phyloP scores from a whole-genome alignment of 2,888 invertebrate species.

The Ornithoptera priamus region DNA sequence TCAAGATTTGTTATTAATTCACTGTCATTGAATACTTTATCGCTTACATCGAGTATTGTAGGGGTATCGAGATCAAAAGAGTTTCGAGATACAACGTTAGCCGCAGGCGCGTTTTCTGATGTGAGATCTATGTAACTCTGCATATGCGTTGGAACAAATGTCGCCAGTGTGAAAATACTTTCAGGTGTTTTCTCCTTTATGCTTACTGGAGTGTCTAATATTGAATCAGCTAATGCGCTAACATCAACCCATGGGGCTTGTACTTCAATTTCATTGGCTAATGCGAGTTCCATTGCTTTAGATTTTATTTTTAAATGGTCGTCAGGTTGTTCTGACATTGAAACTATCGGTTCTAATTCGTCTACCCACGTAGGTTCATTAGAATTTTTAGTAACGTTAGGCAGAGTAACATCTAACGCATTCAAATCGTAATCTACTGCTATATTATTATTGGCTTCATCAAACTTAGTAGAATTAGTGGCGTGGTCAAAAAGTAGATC shows the following conservation, averaged over 20 bases:
- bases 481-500: slow-evolving; percentile 65
- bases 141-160: slow-evolving; percentile 82
- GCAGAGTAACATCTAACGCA: slow-evolving; percentile 51
- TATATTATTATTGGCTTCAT: slow-evolving; percentile 43
- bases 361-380: slow-evolving; percentile 51
- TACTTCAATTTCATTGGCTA: slow-evolving; percentile 87
- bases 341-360: slow-evolving; percentile 46
- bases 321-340: slow-evolving; percentile 35
- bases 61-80: slow-evolving; percentile 66
- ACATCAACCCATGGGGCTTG: slow-evolving; percentile 88
- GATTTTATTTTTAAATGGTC: slow-evolving; percentile 51
- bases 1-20: slow-evolving; percentile 64
- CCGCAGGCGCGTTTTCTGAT: slow-evolving; percentile 57
- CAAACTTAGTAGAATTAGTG: slow-evolving; percentile 50
- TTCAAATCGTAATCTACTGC: slow-evolving; percentile 63
- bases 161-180: slow-evolving; percentile 77
- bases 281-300: slow-evolving; percentile 84
- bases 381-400: slow-evolving; percentile 47
- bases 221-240: slow-evolving; percentile 83
- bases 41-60: slow-evolving; percentile 60
- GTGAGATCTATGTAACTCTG: slow-evolving; percentile 81
- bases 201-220: slow-evolving; percentile 82
- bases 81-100: slow-evolving; percentile 60
- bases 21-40: slow-evolving; percentile 71
- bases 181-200: slow-evolving; percentile 81